These are phyloP conservation scores for Stigmatopora argus DNA, from an alignment of 2,113 vertebrate species.

Conservation along the genomic window DNA sequence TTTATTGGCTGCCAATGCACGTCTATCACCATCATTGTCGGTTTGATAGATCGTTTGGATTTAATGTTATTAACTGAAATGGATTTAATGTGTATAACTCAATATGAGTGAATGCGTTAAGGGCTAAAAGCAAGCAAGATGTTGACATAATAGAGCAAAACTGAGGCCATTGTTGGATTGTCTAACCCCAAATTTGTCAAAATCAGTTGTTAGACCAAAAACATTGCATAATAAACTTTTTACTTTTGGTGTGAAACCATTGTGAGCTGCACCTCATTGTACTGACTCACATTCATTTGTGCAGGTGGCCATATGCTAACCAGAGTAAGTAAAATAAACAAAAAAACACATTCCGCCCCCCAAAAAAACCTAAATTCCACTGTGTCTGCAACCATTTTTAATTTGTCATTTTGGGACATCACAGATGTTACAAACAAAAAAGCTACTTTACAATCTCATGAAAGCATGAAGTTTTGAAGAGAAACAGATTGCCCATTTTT, in stretches of 20 bases:
- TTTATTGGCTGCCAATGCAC: no score
- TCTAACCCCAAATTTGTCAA: no score
- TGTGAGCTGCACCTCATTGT: not conserved
- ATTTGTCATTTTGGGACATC: slow-evolving; percentile 10
- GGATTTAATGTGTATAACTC: no score
- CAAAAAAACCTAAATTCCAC: not conserved
- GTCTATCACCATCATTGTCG: no score
- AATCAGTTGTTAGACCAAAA: not conserved
- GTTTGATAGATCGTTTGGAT: no score
- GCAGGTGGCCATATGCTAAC: not conserved
- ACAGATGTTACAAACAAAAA: slow-evolving; percentile 8
- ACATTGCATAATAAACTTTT: not conserved
- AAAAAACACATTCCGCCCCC: not conserved
- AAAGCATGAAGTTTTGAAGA: slow-evolving; percentile 5
- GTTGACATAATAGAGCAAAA: no score
- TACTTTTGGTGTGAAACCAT: not conserved
- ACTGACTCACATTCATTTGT: not conserved
- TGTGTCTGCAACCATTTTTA: slow-evolving; percentile 4
- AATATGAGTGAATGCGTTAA: no score
- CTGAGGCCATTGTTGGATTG: no score
- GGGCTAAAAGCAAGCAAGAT: no score
- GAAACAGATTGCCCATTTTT: slow-evolving; percentile 1
- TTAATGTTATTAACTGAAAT: no score
- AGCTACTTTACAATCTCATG: not conserved
- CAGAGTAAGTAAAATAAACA: not conserved